Conservation (phyloP, 2,888 invertebrate genomes). For the Sylvicola cinctus region DNA sequence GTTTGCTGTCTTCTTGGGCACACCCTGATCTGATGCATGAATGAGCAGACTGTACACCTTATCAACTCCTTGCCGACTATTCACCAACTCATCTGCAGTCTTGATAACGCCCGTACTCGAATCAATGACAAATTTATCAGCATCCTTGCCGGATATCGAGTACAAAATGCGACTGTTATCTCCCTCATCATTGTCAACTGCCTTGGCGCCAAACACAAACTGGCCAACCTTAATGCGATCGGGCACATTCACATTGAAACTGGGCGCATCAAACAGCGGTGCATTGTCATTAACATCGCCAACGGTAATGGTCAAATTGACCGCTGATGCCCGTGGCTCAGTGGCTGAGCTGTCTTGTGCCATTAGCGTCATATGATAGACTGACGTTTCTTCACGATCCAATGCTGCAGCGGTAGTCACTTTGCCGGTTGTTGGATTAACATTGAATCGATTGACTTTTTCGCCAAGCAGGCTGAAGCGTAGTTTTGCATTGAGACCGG, state of each 20-base stretch:
- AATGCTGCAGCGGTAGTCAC: conserved; percentile 51
- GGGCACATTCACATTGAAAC: conserved; percentile 62
- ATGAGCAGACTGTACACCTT: conserved; percentile 50
- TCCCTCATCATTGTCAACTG: conserved; percentile 64
- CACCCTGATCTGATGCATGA: conserved; percentile 63
- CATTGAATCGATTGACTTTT: conserved; percentile 56
- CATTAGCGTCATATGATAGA: conserved; percentile 63
- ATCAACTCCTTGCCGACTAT: conserved; percentile 29
- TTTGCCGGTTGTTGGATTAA: conserved; percentile 58
- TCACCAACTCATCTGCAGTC: conserved; percentile 44
- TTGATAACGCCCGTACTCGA: conserved; percentile 71
- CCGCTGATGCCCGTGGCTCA: conserved; percentile 61
- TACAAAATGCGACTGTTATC: conserved; percentile 65
- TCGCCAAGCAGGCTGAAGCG: conserved; percentile 70
- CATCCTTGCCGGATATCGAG: conserved; percentile 53
- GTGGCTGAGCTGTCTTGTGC: conserved; percentile 79
- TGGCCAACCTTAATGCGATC: conserved; percentile 60
- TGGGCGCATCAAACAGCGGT: conserved; percentile 51
- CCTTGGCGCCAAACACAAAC: conserved; percentile 81
- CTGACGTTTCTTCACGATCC: conserved; percentile 58
- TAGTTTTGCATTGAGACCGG: conserved; percentile 69
- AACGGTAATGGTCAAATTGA: conserved; percentile 60
- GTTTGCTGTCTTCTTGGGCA: conserved; percentile 41
- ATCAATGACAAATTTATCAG: conserved; percentile 58
- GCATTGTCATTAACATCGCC: conserved; percentile 73